These are phyloP conservation scores for Actinopyga echinites DNA, from an alignment of 53 echinoderm and acorn worm genomes.

Conservation along the genomic window DNA sequence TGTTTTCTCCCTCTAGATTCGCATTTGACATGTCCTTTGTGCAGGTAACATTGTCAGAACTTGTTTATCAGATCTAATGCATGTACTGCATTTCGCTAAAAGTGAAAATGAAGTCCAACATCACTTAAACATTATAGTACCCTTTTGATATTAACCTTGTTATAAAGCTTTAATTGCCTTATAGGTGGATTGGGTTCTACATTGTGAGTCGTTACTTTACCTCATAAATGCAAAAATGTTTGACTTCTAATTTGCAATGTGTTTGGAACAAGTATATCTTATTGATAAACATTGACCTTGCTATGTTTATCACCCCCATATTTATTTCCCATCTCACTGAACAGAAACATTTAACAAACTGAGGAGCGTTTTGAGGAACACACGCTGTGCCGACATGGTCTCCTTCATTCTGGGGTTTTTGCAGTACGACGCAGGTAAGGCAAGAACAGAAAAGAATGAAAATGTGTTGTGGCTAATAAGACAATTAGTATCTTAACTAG, in stretches of 20 bases:
- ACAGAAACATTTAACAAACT: constrained; percentile 63
- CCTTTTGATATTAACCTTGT: too few relatives aligned
- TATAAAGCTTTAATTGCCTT: too few relatives aligned
- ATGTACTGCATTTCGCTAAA: neutral
- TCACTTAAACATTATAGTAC: too few relatives aligned
- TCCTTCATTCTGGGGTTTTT: constrained; percentile 77
- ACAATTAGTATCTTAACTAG: too few relatives aligned
- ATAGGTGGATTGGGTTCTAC: too few relatives aligned
- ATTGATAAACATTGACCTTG: neutral
- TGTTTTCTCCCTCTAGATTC: neutral
- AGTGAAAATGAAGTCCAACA: too few relatives aligned
- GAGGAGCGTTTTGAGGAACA: constrained; percentile 24
- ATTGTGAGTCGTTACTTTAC: too few relatives aligned
- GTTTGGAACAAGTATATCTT: too few relatives aligned
- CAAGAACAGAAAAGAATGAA: neutral
- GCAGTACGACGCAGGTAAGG: constrained; percentile 78
- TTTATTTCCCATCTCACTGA: constrained; percentile 8
- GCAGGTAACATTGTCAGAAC: neutral
- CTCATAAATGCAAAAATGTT: too few relatives aligned
- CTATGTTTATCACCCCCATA: neutral
- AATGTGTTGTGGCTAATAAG: neutral
- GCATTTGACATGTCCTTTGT: neutral
- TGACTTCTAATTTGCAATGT: too few relatives aligned
- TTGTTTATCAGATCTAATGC: neutral
- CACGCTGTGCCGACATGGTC: constrained; percentile 61